Percentiles rank a stretch among this genome's conserved stretches.
Conservation (phyloP, 2,888 invertebrate genomes). For the Sinelater perroti region DNA sequence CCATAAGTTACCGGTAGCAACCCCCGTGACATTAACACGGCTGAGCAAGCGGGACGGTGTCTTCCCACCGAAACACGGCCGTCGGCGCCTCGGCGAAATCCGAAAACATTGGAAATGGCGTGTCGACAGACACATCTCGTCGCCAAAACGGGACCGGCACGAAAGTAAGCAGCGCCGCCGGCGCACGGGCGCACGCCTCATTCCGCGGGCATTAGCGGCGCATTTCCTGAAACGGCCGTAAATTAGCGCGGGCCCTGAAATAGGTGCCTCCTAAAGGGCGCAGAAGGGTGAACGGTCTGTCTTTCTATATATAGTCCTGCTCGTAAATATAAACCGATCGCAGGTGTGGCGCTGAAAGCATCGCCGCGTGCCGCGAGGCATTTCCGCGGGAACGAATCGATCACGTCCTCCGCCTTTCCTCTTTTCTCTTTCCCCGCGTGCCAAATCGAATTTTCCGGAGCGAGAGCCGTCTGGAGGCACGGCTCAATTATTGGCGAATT, state of each 20-base stretch:
- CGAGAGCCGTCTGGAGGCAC: constrained; percentile 2
- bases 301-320: constrained; percentile 47
- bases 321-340: constrained; percentile 49
- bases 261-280: constrained; percentile 43
- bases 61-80: neutral
- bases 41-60: too few relatives aligned
- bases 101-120: constrained; percentile 11
- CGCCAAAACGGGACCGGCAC: constrained; percentile 16
- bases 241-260: constrained; percentile 46
- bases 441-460: constrained; percentile 17
- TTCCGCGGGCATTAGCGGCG: constrained; percentile 44
- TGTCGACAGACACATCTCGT: constrained; percentile 13
- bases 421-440: neutral
- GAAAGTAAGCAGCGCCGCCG: constrained; percentile 25
- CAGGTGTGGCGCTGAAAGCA: constrained; percentile 51
- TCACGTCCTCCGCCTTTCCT: constrained; percentile 28
- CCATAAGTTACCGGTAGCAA: too few relatives aligned
- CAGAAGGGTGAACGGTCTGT: constrained; percentile 45
- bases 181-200: constrained; percentile 36
- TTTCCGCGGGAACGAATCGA: constrained; percentile 41
- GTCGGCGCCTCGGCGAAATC: constrained; percentile 6
- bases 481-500: constrained; percentile 14
- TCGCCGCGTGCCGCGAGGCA: constrained; percentile 39
- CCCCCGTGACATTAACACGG: too few relatives aligned
- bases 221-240: constrained; percentile 47